Conservation (phyloP, 2,113 vertebrate species). For the Gymnogyps californianus region DNA sequence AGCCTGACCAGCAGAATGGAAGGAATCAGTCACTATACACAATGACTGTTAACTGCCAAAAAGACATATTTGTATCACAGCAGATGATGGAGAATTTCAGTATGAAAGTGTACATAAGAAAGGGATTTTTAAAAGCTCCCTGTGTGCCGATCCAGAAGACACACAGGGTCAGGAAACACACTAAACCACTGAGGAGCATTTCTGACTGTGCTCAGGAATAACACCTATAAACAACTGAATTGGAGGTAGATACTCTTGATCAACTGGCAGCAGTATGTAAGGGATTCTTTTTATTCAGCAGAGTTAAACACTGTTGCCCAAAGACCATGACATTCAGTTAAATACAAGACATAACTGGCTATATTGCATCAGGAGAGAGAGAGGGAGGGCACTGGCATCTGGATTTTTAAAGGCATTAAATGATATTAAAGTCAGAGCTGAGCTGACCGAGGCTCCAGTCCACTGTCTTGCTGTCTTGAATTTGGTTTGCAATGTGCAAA, state of each 20-base stretch:
- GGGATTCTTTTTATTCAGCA: not conserved
- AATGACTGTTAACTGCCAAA: not conserved
- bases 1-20: not conserved
- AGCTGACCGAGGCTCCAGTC: not conserved
- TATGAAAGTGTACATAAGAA: not conserved
- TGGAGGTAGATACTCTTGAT: not conserved
- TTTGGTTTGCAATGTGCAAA: not conserved
- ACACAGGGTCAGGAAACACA: not conserved
- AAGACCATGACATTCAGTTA: not conserved
- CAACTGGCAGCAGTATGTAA: not conserved
- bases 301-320: not conserved
- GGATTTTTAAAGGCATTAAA: not conserved
- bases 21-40: not conserved
- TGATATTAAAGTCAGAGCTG: not conserved
- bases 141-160: not conserved
- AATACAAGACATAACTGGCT: not conserved
- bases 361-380: not conserved
- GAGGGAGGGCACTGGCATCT: not conserved
- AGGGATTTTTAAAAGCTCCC: not conserved
- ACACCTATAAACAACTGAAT: not conserved
- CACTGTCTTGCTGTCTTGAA: not conserved
- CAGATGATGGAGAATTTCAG: not conserved
- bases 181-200: not conserved
- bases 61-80: not conserved
- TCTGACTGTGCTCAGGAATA: not conserved